These are phyloP conservation scores for Porites divaricata DNA, from an alignment of 92 coral and sea anemone species.

Conservation along the genomic window DNA sequence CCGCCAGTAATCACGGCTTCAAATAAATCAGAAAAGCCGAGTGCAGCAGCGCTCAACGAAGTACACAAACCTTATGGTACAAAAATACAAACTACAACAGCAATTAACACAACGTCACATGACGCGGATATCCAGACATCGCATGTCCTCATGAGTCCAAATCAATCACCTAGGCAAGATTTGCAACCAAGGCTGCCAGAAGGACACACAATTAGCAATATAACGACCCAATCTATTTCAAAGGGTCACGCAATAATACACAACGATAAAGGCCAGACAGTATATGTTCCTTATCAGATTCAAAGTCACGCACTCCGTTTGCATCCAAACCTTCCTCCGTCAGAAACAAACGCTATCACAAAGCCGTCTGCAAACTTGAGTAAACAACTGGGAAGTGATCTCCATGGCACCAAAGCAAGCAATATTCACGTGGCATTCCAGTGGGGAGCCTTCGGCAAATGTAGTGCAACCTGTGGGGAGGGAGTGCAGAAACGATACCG, in stretches of 20 bases:
- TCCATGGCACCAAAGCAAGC: constrained; percentile 35
- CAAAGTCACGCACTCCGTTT: not conserved
- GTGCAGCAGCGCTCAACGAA: not conserved
- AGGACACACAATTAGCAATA: not conserved
- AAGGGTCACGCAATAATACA: not conserved
- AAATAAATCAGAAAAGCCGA: not conserved
- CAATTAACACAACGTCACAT: not conserved
- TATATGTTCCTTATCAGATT: constrained; percentile 11
- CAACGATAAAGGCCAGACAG: not conserved
- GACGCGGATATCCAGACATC: not conserved
- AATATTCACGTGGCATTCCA: constrained; percentile 37
- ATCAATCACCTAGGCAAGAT: constrained; percentile 9
- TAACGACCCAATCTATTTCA: not conserved
- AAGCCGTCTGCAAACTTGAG: constrained; percentile 1
- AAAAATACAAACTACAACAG: not conserved
- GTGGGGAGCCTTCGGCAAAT: constrained; percentile 86
- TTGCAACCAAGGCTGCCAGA: not conserved
- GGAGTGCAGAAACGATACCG: constrained; percentile 89
- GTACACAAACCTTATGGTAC: not conserved
- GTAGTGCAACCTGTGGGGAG: constrained; percentile 91
- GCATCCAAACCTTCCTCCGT: constrained; percentile 14
- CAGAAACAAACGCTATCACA: not conserved
- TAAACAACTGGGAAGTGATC: constrained; percentile 27
- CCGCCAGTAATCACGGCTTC: not conserved
- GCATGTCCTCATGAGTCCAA: not conserved